Evolutionary conservation across 2,888 invertebrate genomes (phyloP), one percentile per base, ranked within the genome.

Genomic region (Dryobotodes eremita): DNA sequence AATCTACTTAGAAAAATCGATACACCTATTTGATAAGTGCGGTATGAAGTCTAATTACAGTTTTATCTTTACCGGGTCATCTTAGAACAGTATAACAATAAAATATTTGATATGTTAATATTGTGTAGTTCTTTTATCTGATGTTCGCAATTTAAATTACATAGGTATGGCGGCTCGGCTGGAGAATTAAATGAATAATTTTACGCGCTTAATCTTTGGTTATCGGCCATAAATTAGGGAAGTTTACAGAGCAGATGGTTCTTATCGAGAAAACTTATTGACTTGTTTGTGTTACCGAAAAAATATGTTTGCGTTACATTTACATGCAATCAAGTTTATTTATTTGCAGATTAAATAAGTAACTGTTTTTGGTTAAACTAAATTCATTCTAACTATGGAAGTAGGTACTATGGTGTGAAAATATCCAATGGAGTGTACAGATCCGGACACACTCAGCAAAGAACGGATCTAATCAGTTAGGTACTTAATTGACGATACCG

Each of bases 81-180:
- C 96, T 85, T 82, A 81, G 87, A 89, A 89, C 84, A 87, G 90
- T 91, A 90, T 91, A 94, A 95, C 93, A 95, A 95, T 95, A 93
- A 94, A 94, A 92, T 93, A 90, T 94, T 95, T 96, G 95, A 96
- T 95, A 94, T 94, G 95, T 95, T 95, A 96, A 96, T 96, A 95
- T 94, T 93, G 91, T 92, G 91, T 93, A 90, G 88, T 91, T 93
- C 91, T 88, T 88, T 88, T 89, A 90, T 86, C 88, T 82, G 89
- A 89, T 88, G 90, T 86, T 90, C 89, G 86, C 88, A 85, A 89
- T 92, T 90, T 89, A 90, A 91, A 91, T 90, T 92, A 89, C 81
- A 87, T 82, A 46, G 46, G 46, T 46, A 78, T 82, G 70, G 80
- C 62, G 36, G 70, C 76, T 79, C 53, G 62, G 62, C 66, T 42